Conservation (phyloP, 1,140 invertebrate species). For the Helicoverpa armigera region DNA sequence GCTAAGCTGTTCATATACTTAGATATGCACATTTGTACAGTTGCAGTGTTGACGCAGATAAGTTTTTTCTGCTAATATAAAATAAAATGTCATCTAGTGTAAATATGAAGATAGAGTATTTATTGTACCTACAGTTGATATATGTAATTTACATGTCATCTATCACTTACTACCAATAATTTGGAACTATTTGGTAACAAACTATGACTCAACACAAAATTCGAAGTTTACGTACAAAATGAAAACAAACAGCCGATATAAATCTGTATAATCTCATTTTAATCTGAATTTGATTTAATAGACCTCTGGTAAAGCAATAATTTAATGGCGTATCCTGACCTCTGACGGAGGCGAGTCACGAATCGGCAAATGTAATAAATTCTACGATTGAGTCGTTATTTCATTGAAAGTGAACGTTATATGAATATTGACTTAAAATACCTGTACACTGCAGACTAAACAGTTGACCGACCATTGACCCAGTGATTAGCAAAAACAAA, state of each 20-base stretch:
- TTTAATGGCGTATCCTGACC: slow-evolving; percentile 39
- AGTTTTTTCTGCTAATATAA: too few relatives aligned
- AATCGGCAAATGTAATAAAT: slow-evolving; percentile 47
- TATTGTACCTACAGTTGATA: too few relatives aligned
- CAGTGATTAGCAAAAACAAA: too few relatives aligned
- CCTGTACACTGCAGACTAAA: too few relatives aligned
- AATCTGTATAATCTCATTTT: slow-evolving; percentile 32
- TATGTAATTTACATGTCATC: too few relatives aligned
- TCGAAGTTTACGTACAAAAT: slow-evolving; percentile 13
- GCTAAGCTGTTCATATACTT: too few relatives aligned
- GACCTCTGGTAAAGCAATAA: slow-evolving; percentile 32
- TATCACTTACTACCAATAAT: neutral
- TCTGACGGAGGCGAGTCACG: slow-evolving; percentile 41
- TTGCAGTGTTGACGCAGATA: too few relatives aligned
- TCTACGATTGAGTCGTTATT: slow-evolving; percentile 43
- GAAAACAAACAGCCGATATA: slow-evolving; percentile 27
- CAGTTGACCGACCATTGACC: too few relatives aligned
- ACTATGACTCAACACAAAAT: neutral
- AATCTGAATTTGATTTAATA: slow-evolving; percentile 45
- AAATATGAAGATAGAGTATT: too few relatives aligned
- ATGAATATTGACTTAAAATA: neutral
- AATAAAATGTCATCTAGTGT: too few relatives aligned
- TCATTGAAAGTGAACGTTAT: slow-evolving; percentile 48
- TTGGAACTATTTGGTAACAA: neutral
- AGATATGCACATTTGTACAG: too few relatives aligned